Conservation (phyloP, 2,888 invertebrate genomes). For the Ptycholaimellus sp. region DNA sequence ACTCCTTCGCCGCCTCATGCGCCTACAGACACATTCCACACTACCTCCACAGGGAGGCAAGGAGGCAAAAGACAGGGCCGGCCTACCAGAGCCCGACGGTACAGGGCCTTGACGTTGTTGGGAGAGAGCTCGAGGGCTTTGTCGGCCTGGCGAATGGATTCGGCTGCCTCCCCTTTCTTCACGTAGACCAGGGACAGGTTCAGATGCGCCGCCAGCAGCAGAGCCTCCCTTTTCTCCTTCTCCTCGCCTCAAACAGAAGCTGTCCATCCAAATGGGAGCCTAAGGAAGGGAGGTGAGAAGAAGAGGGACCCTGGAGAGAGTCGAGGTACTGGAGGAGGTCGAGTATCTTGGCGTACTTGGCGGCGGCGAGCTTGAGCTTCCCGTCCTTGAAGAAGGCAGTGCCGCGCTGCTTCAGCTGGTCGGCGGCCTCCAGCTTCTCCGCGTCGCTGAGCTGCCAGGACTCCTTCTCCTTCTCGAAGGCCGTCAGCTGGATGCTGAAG, state of each 20-base stretch:
- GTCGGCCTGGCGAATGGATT: constrained; percentile 40
- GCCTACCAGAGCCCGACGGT: constrained; percentile 34
- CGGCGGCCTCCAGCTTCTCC: constrained; percentile 56
- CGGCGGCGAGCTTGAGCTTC: constrained; percentile 51
- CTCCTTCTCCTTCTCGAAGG: constrained; percentile 60
- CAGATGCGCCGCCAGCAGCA: constrained; percentile 27
- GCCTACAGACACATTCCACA: constrained; percentile 36
- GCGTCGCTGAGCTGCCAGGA: constrained; percentile 52
- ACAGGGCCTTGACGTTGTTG: constrained; percentile 62
- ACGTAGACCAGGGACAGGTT: constrained; percentile 11
- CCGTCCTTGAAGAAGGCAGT: constrained; percentile 50
- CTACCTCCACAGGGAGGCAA: no score
- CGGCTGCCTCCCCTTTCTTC: no score
- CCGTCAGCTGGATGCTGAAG: constrained; percentile 54
- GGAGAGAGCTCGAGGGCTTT: constrained; percentile 50
- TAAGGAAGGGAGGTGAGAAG: no score
- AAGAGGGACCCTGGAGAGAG: constrained; percentile 12
- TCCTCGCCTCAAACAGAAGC: no score
- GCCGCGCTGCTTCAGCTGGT: constrained; percentile 64
- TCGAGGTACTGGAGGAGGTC: constrained; percentile 36
- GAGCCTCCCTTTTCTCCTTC: constrained; percentile 44
- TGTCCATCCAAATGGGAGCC: no score
- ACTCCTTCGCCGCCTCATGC: constrained; percentile 46
- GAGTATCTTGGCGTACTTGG: constrained; percentile 57
- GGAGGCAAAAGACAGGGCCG: constrained; percentile 2